These are phyloP conservation scores for Oscheius myriophilus DNA, from an alignment of 2,888 invertebrate species.

Conservation along the genomic window DNA sequence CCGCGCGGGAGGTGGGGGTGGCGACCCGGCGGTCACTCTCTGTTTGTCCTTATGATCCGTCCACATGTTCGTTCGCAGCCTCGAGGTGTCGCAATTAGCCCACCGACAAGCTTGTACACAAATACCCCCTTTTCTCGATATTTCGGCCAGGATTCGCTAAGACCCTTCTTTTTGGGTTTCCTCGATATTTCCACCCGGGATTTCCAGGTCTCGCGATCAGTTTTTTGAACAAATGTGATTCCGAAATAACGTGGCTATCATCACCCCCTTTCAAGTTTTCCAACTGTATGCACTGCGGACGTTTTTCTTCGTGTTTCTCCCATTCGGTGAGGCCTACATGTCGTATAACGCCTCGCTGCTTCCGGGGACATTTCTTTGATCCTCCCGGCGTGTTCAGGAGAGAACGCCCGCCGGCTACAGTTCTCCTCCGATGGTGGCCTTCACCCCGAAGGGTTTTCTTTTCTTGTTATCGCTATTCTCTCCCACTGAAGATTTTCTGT, in stretches of 20 bases:
- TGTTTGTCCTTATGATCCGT: slow-evolving; percentile 18
- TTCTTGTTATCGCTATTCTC: no score
- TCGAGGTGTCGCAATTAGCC: slow-evolving; percentile 23
- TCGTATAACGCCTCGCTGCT: background rate
- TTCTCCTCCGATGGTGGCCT: background rate
- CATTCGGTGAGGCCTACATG: background rate
- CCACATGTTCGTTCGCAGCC: slow-evolving; percentile 26
- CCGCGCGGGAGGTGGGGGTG: no score
- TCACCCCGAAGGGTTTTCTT: background rate
- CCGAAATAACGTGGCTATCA: slow-evolving; percentile 4
- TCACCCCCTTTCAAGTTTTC: slow-evolving; percentile 3
- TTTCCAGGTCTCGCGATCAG: no score
- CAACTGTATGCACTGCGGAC: background rate
- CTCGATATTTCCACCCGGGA: no score
- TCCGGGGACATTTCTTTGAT: background rate
- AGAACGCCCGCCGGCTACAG: background rate
- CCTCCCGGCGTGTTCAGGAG: background rate
- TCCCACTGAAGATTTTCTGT: no score
- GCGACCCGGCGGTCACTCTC: slow-evolving; percentile 21
- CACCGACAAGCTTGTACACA: background rate
- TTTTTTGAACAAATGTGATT: slow-evolving; percentile 4
- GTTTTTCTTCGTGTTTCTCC: background rate
- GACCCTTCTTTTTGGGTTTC: slow-evolving; percentile 19
- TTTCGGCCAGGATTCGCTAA: slow-evolving; percentile 18
- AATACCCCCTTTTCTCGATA: background rate